Evolutionary conservation across 2,888 invertebrate species (phyloP).

Genomic region (Eurois occulta): DNA sequence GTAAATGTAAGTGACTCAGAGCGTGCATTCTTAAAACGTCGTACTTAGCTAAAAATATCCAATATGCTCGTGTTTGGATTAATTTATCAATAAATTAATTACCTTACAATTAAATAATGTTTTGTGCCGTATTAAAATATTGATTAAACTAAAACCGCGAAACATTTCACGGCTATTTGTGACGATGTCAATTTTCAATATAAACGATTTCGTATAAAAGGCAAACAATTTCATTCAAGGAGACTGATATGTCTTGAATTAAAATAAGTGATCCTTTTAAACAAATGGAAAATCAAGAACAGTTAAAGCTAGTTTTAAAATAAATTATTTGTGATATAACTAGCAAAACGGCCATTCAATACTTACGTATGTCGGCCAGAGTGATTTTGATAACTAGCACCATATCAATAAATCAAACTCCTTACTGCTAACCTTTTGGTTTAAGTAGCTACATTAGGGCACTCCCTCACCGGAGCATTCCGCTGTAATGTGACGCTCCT

Average conservation of each 20-base stretch:
- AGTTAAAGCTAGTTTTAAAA: neutral
- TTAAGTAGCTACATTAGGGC: neutral
- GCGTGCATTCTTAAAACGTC: neutral
- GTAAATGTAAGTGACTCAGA: neutral
- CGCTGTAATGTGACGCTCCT: neutral
- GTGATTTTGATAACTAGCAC: constrained; percentile 7
- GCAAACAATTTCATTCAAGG: too few species aligned
- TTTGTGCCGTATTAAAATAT: neutral
- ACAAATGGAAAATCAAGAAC: neutral
- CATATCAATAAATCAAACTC: constrained; percentile 6
- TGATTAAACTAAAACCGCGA: neutral
- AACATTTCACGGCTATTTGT: neutral
- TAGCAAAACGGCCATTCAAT: neutral
- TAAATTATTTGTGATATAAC: neutral
- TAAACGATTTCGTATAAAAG: neutral
- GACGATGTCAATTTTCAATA: neutral
- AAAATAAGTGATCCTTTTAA: neutral
- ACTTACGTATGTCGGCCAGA: neutral
- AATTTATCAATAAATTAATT: neutral
- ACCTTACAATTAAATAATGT: neutral
- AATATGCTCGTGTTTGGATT: neutral
- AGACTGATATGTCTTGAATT: neutral
- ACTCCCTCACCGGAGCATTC: neutral
- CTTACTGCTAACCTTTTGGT: neutral
- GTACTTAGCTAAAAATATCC: neutral